These are phyloP conservation scores for Cremastinae sp. DNA, from an alignment of 2,888 invertebrate genomes.

Conservation along the genomic window DNA sequence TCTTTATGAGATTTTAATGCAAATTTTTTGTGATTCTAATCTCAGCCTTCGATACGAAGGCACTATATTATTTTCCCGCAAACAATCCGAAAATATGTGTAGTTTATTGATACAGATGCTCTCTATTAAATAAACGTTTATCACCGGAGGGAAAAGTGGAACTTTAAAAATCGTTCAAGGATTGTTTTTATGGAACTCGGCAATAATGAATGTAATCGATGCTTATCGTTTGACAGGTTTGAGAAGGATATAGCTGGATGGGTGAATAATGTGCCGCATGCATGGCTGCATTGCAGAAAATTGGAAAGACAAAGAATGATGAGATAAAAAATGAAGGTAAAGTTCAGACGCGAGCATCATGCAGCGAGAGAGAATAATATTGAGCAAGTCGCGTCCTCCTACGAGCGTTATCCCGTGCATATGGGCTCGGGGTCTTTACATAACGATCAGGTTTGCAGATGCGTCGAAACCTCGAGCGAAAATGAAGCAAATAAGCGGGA, in stretches of 20 bases:
- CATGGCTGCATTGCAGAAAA: too few relatives aligned
- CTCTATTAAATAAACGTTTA: too few relatives aligned
- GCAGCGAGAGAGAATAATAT: too few relatives aligned
- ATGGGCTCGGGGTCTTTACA: constrained; percentile 9
- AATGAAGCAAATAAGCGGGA: constrained; percentile 7
- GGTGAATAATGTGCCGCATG: too few relatives aligned
- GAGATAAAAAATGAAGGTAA: constrained; percentile 1
- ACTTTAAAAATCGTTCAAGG: too few relatives aligned
- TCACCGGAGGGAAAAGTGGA: not conserved
- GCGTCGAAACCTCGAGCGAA: constrained; percentile 2
- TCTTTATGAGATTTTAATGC: too few relatives aligned
- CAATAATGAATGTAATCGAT: constrained; percentile 37
- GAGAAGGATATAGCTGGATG: too few relatives aligned
- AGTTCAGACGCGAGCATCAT: constrained; percentile 12
- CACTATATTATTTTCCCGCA: not conserved
- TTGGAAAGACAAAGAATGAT: too few relatives aligned
- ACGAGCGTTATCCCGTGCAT: constrained; percentile 1
- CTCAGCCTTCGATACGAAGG: too few relatives aligned
- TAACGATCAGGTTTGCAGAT: constrained; percentile 43
- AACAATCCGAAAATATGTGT: not conserved
- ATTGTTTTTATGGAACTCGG: not conserved
- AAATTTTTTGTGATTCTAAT: too few relatives aligned
- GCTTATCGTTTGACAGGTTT: constrained; percentile 35
- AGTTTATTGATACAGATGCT: too few relatives aligned
- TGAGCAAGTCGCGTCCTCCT: constrained; percentile 20